A percentile compares a stretch with the other conserved stretches of the same genome.
These are phyloP conservation scores for Artibeus lituratus DNA, from an alignment of 2,797 vertebrate species.

Conservation along the genomic window DNA sequence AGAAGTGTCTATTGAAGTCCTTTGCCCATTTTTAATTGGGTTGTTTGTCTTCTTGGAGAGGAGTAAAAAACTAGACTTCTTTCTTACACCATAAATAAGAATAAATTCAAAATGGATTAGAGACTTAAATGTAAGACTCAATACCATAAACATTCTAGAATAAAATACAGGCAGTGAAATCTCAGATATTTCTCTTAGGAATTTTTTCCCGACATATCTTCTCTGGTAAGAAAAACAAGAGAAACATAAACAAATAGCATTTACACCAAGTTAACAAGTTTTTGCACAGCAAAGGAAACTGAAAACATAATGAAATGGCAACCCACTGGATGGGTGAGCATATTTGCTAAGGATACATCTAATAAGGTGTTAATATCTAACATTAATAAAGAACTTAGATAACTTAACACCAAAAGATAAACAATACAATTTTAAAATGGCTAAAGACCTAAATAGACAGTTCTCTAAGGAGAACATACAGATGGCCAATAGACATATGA, in stretches of 20 bases:
- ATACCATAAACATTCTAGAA: neutral
- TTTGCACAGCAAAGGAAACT: neutral
- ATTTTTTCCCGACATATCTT: neutral
- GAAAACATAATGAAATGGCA: neutral
- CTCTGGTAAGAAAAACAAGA: neutral
- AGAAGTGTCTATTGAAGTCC: no score
- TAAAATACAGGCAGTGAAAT: neutral
- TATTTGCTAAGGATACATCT: neutral
- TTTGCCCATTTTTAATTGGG: no score
- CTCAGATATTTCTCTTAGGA: neutral
- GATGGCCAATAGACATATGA: no score
- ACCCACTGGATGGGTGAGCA: neutral
- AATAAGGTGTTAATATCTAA: neutral
- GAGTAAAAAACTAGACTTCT: neutral
- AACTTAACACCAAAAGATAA: neutral
- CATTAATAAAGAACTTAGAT: neutral
- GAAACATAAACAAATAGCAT: neutral
- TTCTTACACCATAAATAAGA: neutral
- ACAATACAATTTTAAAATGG: neutral
- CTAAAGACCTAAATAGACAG: neutral
- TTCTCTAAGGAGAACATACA: no score
- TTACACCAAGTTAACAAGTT: neutral
- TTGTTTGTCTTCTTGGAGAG: no score
- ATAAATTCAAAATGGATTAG: neutral
- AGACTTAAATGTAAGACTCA: neutral